Base-by-base conservation (phyloP, 2,888 invertebrate species). In the Ochropleura plecta region DNA sequence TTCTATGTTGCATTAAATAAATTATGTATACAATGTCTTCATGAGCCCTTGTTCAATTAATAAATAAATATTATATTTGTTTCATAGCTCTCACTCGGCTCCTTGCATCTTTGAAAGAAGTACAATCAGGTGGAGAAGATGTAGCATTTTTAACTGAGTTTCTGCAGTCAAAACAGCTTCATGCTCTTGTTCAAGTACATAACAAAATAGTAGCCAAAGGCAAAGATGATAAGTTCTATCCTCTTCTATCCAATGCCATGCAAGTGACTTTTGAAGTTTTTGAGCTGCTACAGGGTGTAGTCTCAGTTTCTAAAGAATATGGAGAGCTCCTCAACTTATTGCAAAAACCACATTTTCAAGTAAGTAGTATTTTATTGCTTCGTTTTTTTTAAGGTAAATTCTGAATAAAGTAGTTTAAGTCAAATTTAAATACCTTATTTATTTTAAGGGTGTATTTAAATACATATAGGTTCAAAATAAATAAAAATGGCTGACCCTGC, bases 151-250 rank as follows among this genome's bases (percentile, higher is more conserved):
- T 99, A 16, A 98, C 98, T 94, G 98, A 98, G 85, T 95, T 99
- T 68, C 96, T 99, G 67, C 98, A 98, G 92, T 98, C 98, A 9
- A 98, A 98, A 93, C 98, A 99, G 92, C 97, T 99, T 2, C 98
- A 99, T 95, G 99, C 99, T 51, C 96, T 99, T 86, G 98, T 99
- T 48, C 98, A 98, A 95, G 98, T 99, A 78, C 99, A 99, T 93
- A 98, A 98, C 92, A 98, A 98, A 95, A 98, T 98, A 88, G 97
- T 98, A 77, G 98, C 97, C 88, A 98, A 98, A 95, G 98, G 98
- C 72, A 98, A 98, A 90, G 98, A 98, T 96, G 98, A 98, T 89
- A 98, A 98, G 88, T 97, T 98, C 91, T 98, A 98, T 90, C 98
- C 99, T 0, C 97, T 98, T 67, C 96, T 99, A 10, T 98, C 98